These are phyloP conservation scores for Tragelaphus scriptus DNA, from an alignment of 2,113 vertebrate species.

Conservation along the genomic window DNA sequence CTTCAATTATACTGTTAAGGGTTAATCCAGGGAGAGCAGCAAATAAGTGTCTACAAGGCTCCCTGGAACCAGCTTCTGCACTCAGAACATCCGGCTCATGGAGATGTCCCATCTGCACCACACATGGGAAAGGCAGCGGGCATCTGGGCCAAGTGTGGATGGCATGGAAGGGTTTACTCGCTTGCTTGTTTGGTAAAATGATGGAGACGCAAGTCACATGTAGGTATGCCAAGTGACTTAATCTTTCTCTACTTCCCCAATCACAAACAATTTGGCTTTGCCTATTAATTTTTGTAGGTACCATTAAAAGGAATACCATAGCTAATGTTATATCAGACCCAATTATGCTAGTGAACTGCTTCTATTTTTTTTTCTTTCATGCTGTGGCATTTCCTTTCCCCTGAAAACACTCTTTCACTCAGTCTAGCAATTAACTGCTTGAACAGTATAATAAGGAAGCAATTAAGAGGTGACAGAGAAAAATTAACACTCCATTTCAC, in stretches of 20 bases:
- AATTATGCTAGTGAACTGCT: conserved; percentile 77
- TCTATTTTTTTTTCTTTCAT: conserved; percentile 81
- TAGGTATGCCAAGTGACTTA: conserved; percentile 7
- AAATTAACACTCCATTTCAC: conserved; percentile 90
- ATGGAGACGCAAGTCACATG: neutral
- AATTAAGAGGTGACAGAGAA: conserved; percentile 90
- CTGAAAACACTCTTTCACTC: conserved; percentile 87
- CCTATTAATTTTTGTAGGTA: conserved; percentile 79
- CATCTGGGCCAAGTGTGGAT: neutral
- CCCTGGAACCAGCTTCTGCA: neutral
- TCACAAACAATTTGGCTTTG: conserved; percentile 77
- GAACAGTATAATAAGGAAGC: conserved; percentile 90
- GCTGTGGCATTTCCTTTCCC: conserved; percentile 88
- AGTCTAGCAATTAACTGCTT: conserved; percentile 90
- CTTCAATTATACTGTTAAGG: neutral
- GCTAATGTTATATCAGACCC: conserved; percentile 79
- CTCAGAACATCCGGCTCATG: neutral
- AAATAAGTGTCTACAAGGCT: neutral
- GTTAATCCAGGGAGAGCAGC: neutral
- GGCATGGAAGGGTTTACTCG: neutral
- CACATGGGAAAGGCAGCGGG: neutral
- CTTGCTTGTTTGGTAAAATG: neutral
- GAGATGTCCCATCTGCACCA: neutral
- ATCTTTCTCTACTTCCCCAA: conserved; percentile 51
- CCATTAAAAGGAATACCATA: conserved; percentile 78